Evolutionary conservation across 2,797 vertebrate species (phyloP).

Genomic region (Picus viridis): DNA sequence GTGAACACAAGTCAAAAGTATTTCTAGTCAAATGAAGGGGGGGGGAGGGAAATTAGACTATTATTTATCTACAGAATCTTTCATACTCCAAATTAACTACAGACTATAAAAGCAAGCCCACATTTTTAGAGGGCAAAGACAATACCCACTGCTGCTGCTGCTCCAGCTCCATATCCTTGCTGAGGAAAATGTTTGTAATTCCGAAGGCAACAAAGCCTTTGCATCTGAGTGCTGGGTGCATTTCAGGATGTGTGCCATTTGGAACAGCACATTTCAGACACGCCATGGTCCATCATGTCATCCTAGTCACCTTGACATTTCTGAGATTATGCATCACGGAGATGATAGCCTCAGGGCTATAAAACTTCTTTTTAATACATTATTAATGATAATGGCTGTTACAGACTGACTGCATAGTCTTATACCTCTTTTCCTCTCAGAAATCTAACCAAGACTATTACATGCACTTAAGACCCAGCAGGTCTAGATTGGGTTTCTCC

Average conservation of each 20-base stretch:
- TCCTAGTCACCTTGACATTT: conserved; percentile 60
- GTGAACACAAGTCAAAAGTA: accelerated
- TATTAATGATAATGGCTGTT: conserved; percentile 47
- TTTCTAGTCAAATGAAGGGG: not conserved
- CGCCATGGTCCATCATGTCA: conserved; percentile 25
- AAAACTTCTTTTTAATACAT: conserved; percentile 50
- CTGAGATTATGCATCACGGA: conserved; percentile 42
- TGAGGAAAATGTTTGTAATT: not conserved
- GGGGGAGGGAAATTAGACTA: not conserved
- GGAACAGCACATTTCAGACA: not conserved
- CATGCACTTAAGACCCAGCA: not conserved
- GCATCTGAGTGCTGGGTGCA: accelerated
- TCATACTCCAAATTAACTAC: not conserved
- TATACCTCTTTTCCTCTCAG: not conserved
- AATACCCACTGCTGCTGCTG: not conserved
- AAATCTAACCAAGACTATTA: not conserved
- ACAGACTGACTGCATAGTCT: not conserved
- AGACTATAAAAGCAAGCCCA: not conserved
- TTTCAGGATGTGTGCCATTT: not conserved
- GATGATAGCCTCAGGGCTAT: conserved; percentile 43
- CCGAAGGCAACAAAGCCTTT: not conserved
- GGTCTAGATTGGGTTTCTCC: not conserved
- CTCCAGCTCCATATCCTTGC: not conserved
- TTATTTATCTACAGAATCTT: not conserved
- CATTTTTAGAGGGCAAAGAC: not conserved